Evolutionary conservation across 2,113 vertebrate species (phyloP), one percentile per base, ranked within the genome.

Genomic region (Siniperca knerii): DNA sequence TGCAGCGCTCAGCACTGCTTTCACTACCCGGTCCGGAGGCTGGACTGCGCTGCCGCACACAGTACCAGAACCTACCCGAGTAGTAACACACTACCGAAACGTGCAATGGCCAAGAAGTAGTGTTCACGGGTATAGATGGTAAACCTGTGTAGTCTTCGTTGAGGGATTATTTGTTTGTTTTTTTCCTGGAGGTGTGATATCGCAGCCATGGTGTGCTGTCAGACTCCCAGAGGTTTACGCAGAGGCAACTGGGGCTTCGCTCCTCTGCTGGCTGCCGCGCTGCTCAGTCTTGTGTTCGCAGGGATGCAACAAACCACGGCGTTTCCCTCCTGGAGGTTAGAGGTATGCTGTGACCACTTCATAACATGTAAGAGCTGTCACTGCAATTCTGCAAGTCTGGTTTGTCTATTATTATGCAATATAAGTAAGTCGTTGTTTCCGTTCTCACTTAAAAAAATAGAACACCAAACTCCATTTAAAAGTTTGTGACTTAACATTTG

Each of bases 231-330:
- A 89, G 48, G 89, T 89, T 82, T 83, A 62, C 90, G 80, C 64
- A 90, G 84, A 33, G 75, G 87, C 33, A 82, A 33, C 42, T 21
- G 75, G 72, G 23, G 85, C 68, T 87, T 78, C 74, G 88, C 88
- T 60, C 81, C 89, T 82, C 89, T 95, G 79, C 87, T 93, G 82
- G 90, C 90, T 37, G 89, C 92, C 40, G 89, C 89, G 87, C 87
- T 95, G 83, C 88, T 96, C 84, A 89, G 88, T 50, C 76, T 95
- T 16, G 81, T 95, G 83, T 46, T 86, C 33, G 93, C 93, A 61
- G 93, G 91, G 92, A 90, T 94, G 94, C 94, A 95, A 23, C 94
- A 88, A 79, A 89, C 87, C 90, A 50, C 93, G 16, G 95, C 95
- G 44, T 92, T 94, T 48, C 94, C 95, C 77, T 91, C 91, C 89